Conservation (phyloP, 2,888 invertebrate species). For the Plagiodera versicolora region DNA sequence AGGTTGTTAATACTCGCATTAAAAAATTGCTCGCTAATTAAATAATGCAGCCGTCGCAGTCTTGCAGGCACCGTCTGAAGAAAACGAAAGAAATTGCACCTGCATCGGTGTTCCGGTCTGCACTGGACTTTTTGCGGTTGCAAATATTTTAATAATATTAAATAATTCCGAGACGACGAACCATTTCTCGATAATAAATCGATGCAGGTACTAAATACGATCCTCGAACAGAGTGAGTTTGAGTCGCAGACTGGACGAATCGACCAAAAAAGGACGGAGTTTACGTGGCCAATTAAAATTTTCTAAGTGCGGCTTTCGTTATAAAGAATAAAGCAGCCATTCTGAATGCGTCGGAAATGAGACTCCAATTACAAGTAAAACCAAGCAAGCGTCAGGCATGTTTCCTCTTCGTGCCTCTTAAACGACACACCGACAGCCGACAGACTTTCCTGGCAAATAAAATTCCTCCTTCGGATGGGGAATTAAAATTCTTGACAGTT, state of each 20-base stretch:
- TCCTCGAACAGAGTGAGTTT: slow-evolving; percentile 10
- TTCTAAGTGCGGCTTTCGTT: slow-evolving; percentile 52
- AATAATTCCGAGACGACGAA: slow-evolving; percentile 50
- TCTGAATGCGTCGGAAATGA: slow-evolving; percentile 56
- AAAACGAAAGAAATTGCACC: slow-evolving; percentile 47
- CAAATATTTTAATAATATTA: slow-evolving; percentile 55
- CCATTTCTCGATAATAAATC: slow-evolving; percentile 52
- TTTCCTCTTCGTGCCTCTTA: slow-evolving; percentile 52
- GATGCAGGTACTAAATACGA: slow-evolving; percentile 37
- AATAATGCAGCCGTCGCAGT: slow-evolving; percentile 51
- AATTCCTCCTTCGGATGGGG: slow-evolving; percentile 50
- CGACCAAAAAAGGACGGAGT: slow-evolving; percentile 50
- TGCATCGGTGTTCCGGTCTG: slow-evolving; percentile 49
- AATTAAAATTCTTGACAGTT: slow-evolving; percentile 53
- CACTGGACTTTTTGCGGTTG: slow-evolving; percentile 39
- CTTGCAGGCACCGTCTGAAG: slow-evolving; percentile 46
- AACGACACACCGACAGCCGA: slow-evolving; percentile 50
- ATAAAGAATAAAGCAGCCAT: slow-evolving; percentile 54
- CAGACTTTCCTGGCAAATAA: slow-evolving; percentile 49
- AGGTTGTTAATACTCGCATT: slow-evolving; percentile 49
- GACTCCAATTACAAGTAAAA: slow-evolving; percentile 54
- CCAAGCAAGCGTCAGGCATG: slow-evolving; percentile 54
- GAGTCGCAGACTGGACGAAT: slow-evolving; percentile 16
- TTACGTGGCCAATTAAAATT: slow-evolving; percentile 56
- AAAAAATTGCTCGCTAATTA: slow-evolving; percentile 52